Evolutionary conservation across 2,797 vertebrate genomes (phyloP), one percentile per base, ranked within the genome.

Genomic region (Taenioides sp.): DNA sequence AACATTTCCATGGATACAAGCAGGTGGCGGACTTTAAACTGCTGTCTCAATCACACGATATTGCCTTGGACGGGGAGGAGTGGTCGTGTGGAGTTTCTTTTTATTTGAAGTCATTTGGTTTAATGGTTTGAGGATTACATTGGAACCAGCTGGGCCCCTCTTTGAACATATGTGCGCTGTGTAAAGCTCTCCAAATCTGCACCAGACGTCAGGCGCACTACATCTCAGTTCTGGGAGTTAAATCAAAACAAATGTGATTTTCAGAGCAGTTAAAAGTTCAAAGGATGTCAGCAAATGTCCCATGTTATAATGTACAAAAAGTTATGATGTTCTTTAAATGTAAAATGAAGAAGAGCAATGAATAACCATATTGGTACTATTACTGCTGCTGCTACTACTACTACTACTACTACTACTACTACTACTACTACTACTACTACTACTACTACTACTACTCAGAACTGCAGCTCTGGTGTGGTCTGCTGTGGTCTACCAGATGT

Each of bases 61-160:
- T 27, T 1, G 2, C 25, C 25, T 27, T 27, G 25, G 25, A 27
- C 1, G 25, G 25, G 25, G 25, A 27, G n/a, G n/a, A n/a, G n/a
- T 27, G 25, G 25, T 27, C 25, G 2, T 23, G 55, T 64, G 49
- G 23, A 47, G 72, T 72, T 86, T 77, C 74, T 64, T 62, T 80
- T 80, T 75, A 60, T 74, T 74, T 62, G 72, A 76, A 70, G 77
- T 78, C 27, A 81, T 88, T 87, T 79, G 25, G 37, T 72, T 61
- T 75, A 84, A 82, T 27, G 68, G 64, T 58, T 72, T 64, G 31
- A 75, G 78, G 86, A 76, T 86, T 85, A 82, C 20, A 14, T 5
- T 49, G 40, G 49, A 75, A 23, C 82, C 86, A 81, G 80, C 78
- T 87, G 82, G 23, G 52, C 4, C 50, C 0, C 4, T 54, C 43